Evolutionary conservation across 2,797 vertebrate genomes (phyloP).

Genomic region (Hypotaenidia okinawae): DNA sequence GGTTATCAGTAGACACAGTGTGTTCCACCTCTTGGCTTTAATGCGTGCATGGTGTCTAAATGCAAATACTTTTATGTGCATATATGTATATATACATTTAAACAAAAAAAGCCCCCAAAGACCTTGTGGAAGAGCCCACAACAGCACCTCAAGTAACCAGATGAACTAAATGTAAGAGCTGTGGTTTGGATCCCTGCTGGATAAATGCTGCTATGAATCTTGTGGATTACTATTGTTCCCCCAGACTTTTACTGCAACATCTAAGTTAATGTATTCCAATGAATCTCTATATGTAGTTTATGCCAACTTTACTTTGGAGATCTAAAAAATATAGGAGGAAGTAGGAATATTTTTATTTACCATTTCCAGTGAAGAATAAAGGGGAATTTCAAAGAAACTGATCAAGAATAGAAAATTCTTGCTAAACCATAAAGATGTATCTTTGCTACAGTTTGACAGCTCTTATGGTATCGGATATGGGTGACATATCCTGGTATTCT

Average conservation of each 20-base stretch:
- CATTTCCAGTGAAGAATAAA: background rate
- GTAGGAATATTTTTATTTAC: background rate
- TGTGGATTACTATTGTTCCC: background rate
- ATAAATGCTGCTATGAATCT: background rate
- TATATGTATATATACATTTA: background rate
- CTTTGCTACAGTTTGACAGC: fast-evolving
- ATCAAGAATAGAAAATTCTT: background rate
- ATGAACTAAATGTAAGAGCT: background rate
- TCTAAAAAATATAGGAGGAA: background rate
- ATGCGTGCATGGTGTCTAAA: background rate
- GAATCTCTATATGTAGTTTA: background rate
- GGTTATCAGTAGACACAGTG: background rate
- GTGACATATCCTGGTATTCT: background rate
- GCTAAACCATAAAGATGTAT: background rate
- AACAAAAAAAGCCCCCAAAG: background rate
- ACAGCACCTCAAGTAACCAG: background rate
- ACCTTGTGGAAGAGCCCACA: background rate
- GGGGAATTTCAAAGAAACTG: background rate
- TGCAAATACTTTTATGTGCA: background rate
- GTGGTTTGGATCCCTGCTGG: background rate
- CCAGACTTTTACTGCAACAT: background rate
- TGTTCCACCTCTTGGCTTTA: background rate
- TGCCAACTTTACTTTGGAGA: background rate
- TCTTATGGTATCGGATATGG: background rate
- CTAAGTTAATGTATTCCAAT: background rate